Percentiles rank a stretch among this genome's conserved stretches.
Conservation (phyloP, 2,113 vertebrate species). For the Dolichotis patagonum region DNA sequence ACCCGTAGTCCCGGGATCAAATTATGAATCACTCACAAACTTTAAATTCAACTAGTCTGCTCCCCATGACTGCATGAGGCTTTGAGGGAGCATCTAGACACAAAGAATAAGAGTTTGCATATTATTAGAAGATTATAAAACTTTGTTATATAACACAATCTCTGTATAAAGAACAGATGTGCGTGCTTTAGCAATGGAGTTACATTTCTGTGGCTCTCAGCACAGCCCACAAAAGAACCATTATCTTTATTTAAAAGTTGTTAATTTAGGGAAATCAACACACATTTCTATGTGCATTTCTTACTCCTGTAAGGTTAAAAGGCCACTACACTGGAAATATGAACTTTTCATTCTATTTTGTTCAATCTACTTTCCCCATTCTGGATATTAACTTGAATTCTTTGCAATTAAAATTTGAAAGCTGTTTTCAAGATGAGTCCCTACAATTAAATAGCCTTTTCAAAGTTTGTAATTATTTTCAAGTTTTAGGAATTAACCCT, state of each 20-base stretch:
- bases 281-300: not conserved
- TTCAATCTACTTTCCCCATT: not conserved
- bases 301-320: not conserved
- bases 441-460: not conserved
- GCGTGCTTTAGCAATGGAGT: not conserved
- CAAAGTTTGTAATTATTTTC: constrained; percentile 12
- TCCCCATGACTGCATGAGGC: too few species aligned
- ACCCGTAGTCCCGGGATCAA: not conserved
- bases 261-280: not conserved
- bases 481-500: not conserved
- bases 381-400: not conserved
- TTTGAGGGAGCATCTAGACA: not conserved
- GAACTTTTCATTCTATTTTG: not conserved
- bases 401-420: constrained; percentile 29
- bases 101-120: not conserved
- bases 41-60: not conserved
- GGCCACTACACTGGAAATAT: not conserved
- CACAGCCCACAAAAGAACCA: not conserved
- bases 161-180: too few species aligned
- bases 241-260: not conserved
- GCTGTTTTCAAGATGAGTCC: not conserved
- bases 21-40: not conserved
- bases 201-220: not conserved
- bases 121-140: constrained; percentile 1
- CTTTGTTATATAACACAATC: not conserved